Evolutionary conservation across 2,113 vertebrate species (phyloP).

Genomic region (Bubalus kerabau): DNA sequence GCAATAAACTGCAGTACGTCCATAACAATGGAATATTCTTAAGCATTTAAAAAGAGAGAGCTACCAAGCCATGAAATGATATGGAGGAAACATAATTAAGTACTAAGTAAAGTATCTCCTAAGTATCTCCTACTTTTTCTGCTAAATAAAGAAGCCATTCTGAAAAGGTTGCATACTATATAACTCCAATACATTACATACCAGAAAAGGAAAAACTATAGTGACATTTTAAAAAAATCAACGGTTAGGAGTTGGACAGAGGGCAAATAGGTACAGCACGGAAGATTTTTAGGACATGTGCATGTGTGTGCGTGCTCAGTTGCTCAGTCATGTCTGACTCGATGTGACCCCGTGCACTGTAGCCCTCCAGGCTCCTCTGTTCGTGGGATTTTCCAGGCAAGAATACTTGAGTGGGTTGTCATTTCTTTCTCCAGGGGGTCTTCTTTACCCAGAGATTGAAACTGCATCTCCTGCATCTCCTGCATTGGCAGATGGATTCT

Average conservation of each 20-base stretch:
- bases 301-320: background rate
- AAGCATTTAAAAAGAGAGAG: background rate
- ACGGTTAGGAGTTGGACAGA: background rate
- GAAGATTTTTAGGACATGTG: background rate
- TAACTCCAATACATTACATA: background rate
- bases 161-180: background rate
- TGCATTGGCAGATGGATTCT: background rate
- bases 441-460: background rate
- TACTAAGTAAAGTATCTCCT: background rate
- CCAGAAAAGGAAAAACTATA: background rate
- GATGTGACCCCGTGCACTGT: background rate
- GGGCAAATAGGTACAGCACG: background rate
- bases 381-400: background rate
- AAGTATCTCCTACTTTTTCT: background rate
- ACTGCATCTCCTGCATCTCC: background rate
- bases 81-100: background rate
- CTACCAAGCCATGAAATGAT: background rate
- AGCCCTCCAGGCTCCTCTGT: background rate
- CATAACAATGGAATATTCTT: background rate
- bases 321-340: background rate
- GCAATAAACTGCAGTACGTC: background rate
- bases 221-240: background rate
- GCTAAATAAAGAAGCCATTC: background rate
- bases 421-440: background rate
- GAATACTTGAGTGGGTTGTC: background rate